A percentile compares a stretch with the other conserved stretches of the same genome.
phyloP scores from a whole-genome alignment of 2,888 invertebrate species.

The Chloroclystis v-ata region DNA sequence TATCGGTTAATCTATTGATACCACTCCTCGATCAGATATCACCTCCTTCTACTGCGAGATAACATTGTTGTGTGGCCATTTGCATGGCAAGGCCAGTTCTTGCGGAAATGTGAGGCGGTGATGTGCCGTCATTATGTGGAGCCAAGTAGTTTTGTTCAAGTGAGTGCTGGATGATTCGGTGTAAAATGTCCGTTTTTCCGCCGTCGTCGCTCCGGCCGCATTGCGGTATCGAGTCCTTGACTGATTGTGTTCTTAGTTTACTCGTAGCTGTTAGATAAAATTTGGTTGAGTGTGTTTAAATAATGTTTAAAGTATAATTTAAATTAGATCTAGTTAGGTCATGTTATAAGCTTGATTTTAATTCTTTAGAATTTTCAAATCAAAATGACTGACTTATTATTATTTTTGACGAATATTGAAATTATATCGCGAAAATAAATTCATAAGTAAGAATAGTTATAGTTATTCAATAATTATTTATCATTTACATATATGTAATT shows the following conservation, averaged over 20 bases:
- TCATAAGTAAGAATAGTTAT: no score
- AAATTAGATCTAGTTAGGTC: no score
- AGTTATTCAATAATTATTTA: no score
- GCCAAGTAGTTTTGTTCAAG: constrained; percentile 58
- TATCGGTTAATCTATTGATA: constrained; percentile 32
- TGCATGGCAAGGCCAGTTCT: constrained; percentile 37
- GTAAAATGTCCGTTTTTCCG: constrained; percentile 11
- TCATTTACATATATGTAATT: not conserved
- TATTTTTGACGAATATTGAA: no score
- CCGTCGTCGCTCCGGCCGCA: constrained; percentile 26
- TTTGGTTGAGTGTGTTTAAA: no score
- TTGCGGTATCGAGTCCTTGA: constrained; percentile 34
- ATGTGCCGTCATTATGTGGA: constrained; percentile 50
- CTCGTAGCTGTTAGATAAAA: constrained; percentile 6
- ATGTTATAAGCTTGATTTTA: no score
- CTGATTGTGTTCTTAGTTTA: constrained; percentile 13
- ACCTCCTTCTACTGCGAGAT: constrained; percentile 44
- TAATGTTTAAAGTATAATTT: no score
- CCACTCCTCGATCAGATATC: constrained; percentile 44
- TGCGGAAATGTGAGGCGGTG: constrained; percentile 34
- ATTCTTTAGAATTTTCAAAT: no score
- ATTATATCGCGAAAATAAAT: no score
- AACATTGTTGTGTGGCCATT: constrained; percentile 44
- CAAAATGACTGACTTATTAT: no score
- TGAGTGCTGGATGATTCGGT: constrained; percentile 36